Evolutionary conservation across 2,888 invertebrate genomes (phyloP).

Genomic region (Ochropleura plecta): DNA sequence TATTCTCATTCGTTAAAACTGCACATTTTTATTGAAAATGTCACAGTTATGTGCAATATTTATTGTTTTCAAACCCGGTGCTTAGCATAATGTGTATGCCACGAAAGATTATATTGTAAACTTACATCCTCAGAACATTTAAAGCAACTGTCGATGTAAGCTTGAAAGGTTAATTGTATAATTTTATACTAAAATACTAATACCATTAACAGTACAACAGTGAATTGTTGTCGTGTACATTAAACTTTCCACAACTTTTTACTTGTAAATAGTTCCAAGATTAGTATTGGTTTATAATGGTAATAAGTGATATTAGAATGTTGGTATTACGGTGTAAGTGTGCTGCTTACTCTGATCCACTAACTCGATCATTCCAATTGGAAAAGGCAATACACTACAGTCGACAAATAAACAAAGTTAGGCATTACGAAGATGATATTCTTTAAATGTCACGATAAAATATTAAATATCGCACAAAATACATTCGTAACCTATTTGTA

Average conservation of each 20-base stretch:
- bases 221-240: slow-evolving; percentile 72
- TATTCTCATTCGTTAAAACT: slow-evolving; percentile 76
- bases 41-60: slow-evolving; percentile 82
- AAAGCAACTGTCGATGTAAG: slow-evolving; percentile 78
- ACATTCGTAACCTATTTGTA: slow-evolving; percentile 72
- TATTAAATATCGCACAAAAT: slow-evolving; percentile 81
- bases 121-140: slow-evolving; percentile 86
- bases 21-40: slow-evolving; percentile 70
- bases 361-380: slow-evolving; percentile 84
- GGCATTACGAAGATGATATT: slow-evolving; percentile 64
- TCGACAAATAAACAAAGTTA: slow-evolving; percentile 67
- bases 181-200: slow-evolving; percentile 62
- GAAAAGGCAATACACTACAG: slow-evolving; percentile 69
- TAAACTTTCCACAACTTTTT: slow-evolving; percentile 72
- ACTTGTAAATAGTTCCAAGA: slow-evolving; percentile 80
- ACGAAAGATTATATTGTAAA: slow-evolving; percentile 63
- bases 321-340: slow-evolving; percentile 74
- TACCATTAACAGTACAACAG: slow-evolving; percentile 68
- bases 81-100: slow-evolving; percentile 75
- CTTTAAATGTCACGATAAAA: slow-evolving; percentile 68
- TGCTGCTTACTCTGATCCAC: slow-evolving; percentile 70
- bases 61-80: slow-evolving; percentile 80
- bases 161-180: slow-evolving; percentile 67
- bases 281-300: slow-evolving; percentile 75
- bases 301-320: slow-evolving; percentile 81